Conservation (phyloP, 2,888 invertebrate species). For the Zaprionus bogoriensis region DNA sequence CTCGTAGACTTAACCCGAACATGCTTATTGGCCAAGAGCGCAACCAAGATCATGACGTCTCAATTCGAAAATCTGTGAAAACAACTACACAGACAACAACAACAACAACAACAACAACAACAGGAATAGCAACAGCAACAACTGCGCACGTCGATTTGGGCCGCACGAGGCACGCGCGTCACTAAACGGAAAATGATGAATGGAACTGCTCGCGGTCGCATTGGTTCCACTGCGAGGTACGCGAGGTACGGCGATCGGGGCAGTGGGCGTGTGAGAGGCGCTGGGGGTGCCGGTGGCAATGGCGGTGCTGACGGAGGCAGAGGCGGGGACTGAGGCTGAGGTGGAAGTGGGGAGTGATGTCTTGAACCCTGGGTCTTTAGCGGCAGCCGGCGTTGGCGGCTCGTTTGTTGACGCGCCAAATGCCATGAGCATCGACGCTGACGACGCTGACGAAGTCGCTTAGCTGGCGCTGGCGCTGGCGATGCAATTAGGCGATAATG, state of each 20-base stretch:
- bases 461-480: constrained; percentile 35
- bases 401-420: constrained; percentile 76
- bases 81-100: constrained; percentile 18
- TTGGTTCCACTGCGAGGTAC: constrained; percentile 19
- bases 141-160: constrained; percentile 47
- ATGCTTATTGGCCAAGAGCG: not conserved
- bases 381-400: constrained; percentile 60
- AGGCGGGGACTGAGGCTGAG: not conserved
- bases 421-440: constrained; percentile 57
- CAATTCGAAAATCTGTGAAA: constrained; percentile 64
- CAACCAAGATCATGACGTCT: constrained; percentile 66
- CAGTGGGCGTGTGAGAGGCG: not conserved
- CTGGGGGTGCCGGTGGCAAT: not conserved
- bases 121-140: constrained; percentile 18
- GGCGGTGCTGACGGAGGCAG: not conserved
- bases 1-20: constrained; percentile 20
- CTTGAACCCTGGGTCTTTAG: constrained; percentile 48
- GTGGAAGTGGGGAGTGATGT: constrained; percentile 7
- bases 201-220: constrained; percentile 60
- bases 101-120: constrained; percentile 10
- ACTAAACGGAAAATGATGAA: constrained; percentile 74
- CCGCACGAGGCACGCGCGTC: constrained; percentile 76
- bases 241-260: constrained; percentile 2
- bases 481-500: constrained; percentile 76
- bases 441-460: not conserved